Evolutionary conservation across 2,888 invertebrate genomes (phyloP), one percentile per base, ranked within the genome.

Genomic region (Aradus depressus): DNA sequence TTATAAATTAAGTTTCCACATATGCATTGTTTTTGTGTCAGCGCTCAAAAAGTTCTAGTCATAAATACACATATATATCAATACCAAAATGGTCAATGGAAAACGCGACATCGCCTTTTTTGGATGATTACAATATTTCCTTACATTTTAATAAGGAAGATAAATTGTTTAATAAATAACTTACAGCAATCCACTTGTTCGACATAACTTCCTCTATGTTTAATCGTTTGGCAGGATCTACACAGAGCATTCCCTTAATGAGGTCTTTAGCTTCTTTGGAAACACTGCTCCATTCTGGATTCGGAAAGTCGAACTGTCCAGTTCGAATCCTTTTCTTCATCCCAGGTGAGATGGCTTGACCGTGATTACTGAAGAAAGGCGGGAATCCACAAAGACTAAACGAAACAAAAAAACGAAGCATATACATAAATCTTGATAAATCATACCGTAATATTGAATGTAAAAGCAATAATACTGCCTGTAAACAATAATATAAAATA

Each of bases 291-390:
- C 95, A 95, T 66, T 95, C 95, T 0, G 92, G 91, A 64, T 85
- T 81, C 0, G 97, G 96, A 67, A 98, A 98, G 63, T 92, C 92
- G 68, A 95, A 98, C 67, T 97, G 93, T 0, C 98, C 98, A 43
- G 90, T 79, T 60, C 95, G 78, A 63, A 95, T 95, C 55, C 92
- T 74, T 68, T 87, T 92, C 68, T 97, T 98, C 98, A 98, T 98
- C 4, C 98, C 98, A 0, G 98, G 97, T 1, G 95, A 96, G 67
- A 98, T 97, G 31, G 97, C 93, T 47, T 92, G 75, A 0, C 97
- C 98, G 64, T 95, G 91, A 68, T 93, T 92, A 64, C 95, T 95
- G 70, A 96, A 98, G 72, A 98, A 98, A 1, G 98, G 98, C 6
- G 98, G 98, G 70, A 95, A 98, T 0, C 98, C 98, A 67, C 97